These are phyloP conservation scores for Glaucopsyche alexis DNA, from an alignment of 2,888 invertebrate species.

Conservation along the genomic window DNA sequence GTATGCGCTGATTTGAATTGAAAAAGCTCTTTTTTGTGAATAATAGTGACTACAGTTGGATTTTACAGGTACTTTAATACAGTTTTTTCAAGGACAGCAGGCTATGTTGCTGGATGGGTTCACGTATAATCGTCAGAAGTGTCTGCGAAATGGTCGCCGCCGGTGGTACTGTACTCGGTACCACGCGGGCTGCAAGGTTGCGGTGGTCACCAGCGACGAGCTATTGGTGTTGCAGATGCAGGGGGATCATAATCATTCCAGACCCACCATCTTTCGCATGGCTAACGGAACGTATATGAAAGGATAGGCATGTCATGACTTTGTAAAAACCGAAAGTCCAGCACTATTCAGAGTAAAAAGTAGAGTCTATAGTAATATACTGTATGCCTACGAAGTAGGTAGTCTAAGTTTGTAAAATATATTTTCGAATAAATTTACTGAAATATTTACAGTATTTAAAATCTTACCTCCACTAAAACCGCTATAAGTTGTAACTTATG, in stretches of 20 bases:
- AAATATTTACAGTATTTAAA: too few relatives aligned
- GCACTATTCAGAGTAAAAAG: too few relatives aligned
- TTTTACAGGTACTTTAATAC: conserved; percentile 28
- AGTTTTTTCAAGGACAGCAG: conserved; percentile 1
- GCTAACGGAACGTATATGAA: background rate
- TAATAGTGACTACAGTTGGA: background rate
- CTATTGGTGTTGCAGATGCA: conserved; percentile 32
- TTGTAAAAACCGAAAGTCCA: too few relatives aligned
- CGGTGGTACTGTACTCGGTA: conserved; percentile 49
- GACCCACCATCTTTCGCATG: conserved; percentile 31
- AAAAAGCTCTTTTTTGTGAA: too few relatives aligned
- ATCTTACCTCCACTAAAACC: too few relatives aligned
- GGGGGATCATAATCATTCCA: conserved; percentile 41
- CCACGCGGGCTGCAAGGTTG: conserved; percentile 45
- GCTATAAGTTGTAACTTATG: too few relatives aligned
- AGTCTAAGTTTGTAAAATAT: too few relatives aligned
- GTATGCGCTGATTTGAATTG: too few relatives aligned
- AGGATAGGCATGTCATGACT: too few relatives aligned
- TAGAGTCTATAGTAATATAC: too few relatives aligned
- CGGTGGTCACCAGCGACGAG: conserved; percentile 40
- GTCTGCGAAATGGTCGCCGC: conserved; percentile 21
- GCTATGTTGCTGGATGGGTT: conserved; percentile 29
- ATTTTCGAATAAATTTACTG: too few relatives aligned
- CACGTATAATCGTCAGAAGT: conserved; percentile 34
- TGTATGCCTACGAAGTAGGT: too few relatives aligned